These are phyloP conservation scores for Drosophila tristis DNA, from an alignment of 1,140 invertebrate genomes.

Conservation along the genomic window DNA sequence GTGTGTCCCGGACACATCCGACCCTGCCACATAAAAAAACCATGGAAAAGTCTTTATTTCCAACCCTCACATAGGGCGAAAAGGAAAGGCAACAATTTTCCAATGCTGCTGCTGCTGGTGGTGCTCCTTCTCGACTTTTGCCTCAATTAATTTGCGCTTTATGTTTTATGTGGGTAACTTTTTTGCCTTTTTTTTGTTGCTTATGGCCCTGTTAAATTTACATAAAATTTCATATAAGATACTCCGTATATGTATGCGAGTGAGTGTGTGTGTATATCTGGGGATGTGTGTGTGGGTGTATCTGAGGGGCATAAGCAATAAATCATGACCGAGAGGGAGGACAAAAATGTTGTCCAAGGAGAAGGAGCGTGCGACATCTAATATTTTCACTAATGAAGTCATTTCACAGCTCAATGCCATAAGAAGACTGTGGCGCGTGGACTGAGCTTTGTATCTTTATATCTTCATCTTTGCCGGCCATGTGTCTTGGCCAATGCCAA, in stretches of 20 bases:
- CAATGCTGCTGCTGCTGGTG: conserved; percentile 13
- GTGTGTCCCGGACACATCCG: conserved; percentile 38
- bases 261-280: conserved; percentile 17
- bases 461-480: conserved; percentile 73
- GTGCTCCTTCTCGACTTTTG: conserved; percentile 35
- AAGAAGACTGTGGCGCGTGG: conserved; percentile 25
- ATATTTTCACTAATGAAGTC: conserved; percentile 82
- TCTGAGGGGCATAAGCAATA: conserved; percentile 44
- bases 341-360: conserved; percentile 6
- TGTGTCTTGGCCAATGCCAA: conserved; percentile 1
- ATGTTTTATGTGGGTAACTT: conserved; percentile 71
- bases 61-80: not conserved
- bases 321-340: conserved; percentile 51
- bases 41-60: conserved; percentile 29
- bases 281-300: conserved; percentile 12
- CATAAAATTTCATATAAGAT: conserved; percentile 48
- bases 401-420: conserved; percentile 80
- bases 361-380: conserved; percentile 44
- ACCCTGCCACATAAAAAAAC: conserved; percentile 32
- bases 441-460: conserved; percentile 53
- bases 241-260: conserved; percentile 4
- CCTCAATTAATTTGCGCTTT: conserved; percentile 81
- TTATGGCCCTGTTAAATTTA: conserved; percentile 72
- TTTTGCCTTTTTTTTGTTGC: conserved; percentile 38
- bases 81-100: conserved; percentile 48